These are phyloP conservation scores for Ardeotis arabs DNA, from an alignment of 2,113 vertebrate species.

Conservation along the genomic window DNA sequence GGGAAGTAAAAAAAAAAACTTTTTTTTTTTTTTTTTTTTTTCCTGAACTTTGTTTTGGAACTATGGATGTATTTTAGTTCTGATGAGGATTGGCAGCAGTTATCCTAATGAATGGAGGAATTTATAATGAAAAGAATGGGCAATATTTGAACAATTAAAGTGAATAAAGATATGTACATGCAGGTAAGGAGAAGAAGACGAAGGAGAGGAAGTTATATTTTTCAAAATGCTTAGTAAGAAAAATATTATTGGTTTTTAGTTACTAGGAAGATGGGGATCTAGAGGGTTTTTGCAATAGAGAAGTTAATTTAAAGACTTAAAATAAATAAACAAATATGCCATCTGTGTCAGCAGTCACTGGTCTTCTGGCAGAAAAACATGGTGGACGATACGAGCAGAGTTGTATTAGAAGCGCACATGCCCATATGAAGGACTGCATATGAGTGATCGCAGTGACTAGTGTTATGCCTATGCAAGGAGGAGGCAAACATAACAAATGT, in stretches of 20 bases:
- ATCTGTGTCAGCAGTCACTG: background rate
- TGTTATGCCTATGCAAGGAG: background rate
- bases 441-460: background rate
- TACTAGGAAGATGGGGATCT: background rate
- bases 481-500: background rate
- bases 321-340: background rate
- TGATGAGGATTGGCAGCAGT: background rate
- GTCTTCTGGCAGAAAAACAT: background rate
- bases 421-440: background rate
- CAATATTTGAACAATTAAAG: background rate
- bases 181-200: background rate
- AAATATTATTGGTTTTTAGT: background rate
- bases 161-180: background rate
- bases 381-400: background rate
- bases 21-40: background rate
- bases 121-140: background rate
- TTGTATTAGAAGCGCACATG: background rate
- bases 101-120: background rate
- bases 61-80: background rate
- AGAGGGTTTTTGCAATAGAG: background rate
- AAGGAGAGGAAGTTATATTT: background rate
- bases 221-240: background rate
- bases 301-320: background rate
- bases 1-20: background rate
- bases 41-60: background rate